These are phyloP conservation scores for Buceros bicornis DNA, from an alignment of 2,797 vertebrate species.

Conservation along the genomic window DNA sequence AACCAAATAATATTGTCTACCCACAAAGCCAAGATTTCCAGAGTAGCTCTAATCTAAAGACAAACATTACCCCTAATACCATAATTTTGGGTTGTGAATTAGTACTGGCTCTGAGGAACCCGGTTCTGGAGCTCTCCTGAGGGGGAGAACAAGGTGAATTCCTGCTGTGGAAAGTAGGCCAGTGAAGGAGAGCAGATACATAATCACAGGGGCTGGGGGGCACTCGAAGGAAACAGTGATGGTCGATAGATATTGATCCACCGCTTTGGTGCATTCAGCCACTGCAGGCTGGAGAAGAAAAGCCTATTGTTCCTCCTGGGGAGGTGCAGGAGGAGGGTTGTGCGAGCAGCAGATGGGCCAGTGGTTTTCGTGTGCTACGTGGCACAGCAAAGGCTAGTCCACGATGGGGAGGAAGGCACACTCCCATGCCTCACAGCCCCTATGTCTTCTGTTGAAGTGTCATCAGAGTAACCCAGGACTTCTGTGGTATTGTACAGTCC, in stretches of 20 bases:
- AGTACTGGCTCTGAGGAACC: neutral
- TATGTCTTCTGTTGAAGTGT: neutral
- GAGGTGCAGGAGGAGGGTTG: neutral
- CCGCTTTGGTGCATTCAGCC: neutral
- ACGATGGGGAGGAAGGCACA: neutral
- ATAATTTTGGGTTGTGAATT: neutral
- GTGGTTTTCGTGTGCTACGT: neutral
- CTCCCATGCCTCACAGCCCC: accelerated
- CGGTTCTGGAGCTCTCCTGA: neutral
- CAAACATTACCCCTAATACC: neutral
- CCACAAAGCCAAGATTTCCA: neutral
- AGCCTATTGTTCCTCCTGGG: slow-evolving; percentile 27
- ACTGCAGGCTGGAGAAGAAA: neutral
- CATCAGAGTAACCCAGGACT: neutral
- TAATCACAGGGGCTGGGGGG: slow-evolving; percentile 8
- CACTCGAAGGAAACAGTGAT: slow-evolving; percentile 1
- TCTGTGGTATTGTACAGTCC: neutral
- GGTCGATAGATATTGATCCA: slow-evolving; percentile 68
- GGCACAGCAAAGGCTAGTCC: neutral
- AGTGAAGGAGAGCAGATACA: neutral
- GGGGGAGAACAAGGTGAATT: neutral
- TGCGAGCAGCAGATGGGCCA: neutral
- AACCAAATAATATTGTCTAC: neutral
- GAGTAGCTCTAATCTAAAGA: neutral
- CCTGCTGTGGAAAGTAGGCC: neutral